Evolutionary conservation across 2,888 invertebrate species (phyloP).

Genomic region (Tyria jacobaeae): DNA sequence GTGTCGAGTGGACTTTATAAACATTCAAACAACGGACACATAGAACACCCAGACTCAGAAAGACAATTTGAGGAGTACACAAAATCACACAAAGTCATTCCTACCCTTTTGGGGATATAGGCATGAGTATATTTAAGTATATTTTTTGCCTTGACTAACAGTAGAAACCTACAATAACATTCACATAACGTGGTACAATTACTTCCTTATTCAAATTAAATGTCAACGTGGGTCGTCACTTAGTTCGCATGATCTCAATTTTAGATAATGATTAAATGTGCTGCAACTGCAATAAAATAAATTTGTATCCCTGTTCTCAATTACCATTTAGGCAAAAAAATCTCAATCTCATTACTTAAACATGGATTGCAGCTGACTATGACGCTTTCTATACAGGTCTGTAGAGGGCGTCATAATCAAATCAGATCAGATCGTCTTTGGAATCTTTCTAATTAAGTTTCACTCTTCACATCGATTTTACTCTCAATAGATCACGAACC

Average conservation of each 20-base stretch:
- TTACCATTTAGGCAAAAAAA: background rate
- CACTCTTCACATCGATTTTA: background rate
- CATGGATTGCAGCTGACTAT: background rate
- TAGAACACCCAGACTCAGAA: no score
- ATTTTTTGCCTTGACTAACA: no score
- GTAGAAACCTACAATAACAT: background rate
- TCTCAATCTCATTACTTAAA: constrained; percentile 2
- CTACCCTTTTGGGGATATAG: no score
- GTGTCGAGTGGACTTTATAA: no score
- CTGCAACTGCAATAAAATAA: background rate
- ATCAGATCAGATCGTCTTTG: background rate
- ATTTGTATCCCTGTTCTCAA: background rate
- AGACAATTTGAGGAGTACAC: no score
- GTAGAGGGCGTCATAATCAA: no score
- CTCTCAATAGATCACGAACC: background rate
- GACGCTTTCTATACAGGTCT: background rate
- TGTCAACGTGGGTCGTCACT: background rate
- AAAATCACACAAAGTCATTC: no score
- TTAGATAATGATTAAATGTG: background rate
- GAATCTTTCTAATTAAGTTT: background rate
- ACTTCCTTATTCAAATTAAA: background rate
- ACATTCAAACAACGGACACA: no score
- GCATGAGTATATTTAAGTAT: no score
- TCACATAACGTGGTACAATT: background rate
- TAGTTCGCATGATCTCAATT: background rate